A percentile compares a stretch with the other conserved stretches of the same genome.
These are phyloP conservation scores for Hyperopisus bebe DNA, from an alignment of 2,113 vertebrate species.

Conservation along the genomic window DNA sequence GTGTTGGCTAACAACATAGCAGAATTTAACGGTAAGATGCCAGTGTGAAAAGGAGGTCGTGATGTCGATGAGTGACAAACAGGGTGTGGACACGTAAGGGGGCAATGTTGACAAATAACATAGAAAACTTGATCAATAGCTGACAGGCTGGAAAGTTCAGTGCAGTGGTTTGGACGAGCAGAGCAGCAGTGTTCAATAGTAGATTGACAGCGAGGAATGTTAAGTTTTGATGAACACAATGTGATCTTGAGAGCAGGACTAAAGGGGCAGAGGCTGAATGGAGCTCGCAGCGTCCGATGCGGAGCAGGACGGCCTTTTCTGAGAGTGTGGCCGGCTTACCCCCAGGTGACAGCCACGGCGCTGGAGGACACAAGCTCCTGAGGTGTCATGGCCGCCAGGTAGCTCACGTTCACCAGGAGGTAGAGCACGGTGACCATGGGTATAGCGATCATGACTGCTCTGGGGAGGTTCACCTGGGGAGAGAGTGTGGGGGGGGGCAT, in stretches of 20 bases:
- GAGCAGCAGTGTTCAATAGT: neutral
- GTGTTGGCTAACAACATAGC: neutral
- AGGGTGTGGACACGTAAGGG: neutral
- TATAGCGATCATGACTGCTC: conserved; percentile 73
- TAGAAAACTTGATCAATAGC: neutral
- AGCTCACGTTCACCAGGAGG: conserved; percentile 80
- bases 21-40: neutral
- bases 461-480: conserved; percentile 73
- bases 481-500: neutral
- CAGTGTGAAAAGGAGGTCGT: neutral
- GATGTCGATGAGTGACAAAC: neutral
- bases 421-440: conserved; percentile 77
- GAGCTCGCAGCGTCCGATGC: neutral
- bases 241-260: neutral
- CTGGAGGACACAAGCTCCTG: conserved; percentile 70
- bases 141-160: neutral
- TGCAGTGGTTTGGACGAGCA: neutral
- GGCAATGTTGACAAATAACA: neutral
- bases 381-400: conserved; percentile 74
- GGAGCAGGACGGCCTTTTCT: neutral
- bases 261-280: neutral
- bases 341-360: conserved; percentile 78
- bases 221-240: neutral
- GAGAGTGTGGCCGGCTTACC: conserved; percentile 53
- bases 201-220: neutral